A percentile compares a stretch with the other conserved stretches of the same genome.
Evolutionary conservation across 2,888 invertebrate genomes (phyloP).

Genomic region (Stictocephala bisonia): DNA sequence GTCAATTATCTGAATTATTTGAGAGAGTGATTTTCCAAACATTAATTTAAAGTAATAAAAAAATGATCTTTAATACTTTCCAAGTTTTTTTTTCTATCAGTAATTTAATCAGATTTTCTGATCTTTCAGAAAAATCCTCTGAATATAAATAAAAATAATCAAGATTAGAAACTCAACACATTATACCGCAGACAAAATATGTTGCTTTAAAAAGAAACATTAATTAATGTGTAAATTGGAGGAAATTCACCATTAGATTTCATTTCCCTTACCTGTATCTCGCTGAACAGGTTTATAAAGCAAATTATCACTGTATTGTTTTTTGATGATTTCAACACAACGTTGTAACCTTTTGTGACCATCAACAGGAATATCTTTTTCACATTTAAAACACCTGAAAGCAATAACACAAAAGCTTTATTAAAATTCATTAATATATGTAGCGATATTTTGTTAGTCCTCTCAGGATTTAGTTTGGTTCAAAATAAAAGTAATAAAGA

Average conservation of each 20-base stretch:
- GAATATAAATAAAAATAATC: background rate
- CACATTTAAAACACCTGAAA: constrained; percentile 78
- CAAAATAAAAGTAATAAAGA: too few species aligned
- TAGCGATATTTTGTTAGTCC: too few species aligned
- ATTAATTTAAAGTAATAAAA: too few species aligned
- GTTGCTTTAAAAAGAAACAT: background rate
- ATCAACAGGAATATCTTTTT: constrained; percentile 70
- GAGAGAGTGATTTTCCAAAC: too few species aligned
- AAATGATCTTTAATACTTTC: too few species aligned
- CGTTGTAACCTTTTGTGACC: constrained; percentile 76
- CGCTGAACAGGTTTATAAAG: background rate
- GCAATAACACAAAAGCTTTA: too few species aligned
- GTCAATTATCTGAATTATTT: too few species aligned
- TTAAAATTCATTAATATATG: too few species aligned
- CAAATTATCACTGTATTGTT: constrained; percentile 27
- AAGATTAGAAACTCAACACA: background rate
- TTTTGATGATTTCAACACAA: constrained; percentile 77
- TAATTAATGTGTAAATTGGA: background rate
- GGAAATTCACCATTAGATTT: constrained; percentile 20
- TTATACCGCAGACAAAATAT: background rate
- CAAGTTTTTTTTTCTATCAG: too few species aligned
- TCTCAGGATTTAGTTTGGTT: too few species aligned
- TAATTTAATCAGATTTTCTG: too few species aligned
- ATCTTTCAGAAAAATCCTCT: too few species aligned
- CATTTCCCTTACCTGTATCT: constrained; percentile 44